phyloP scores from a whole-genome alignment of 1,140 invertebrate species.

The Galleria mellonella region DNA sequence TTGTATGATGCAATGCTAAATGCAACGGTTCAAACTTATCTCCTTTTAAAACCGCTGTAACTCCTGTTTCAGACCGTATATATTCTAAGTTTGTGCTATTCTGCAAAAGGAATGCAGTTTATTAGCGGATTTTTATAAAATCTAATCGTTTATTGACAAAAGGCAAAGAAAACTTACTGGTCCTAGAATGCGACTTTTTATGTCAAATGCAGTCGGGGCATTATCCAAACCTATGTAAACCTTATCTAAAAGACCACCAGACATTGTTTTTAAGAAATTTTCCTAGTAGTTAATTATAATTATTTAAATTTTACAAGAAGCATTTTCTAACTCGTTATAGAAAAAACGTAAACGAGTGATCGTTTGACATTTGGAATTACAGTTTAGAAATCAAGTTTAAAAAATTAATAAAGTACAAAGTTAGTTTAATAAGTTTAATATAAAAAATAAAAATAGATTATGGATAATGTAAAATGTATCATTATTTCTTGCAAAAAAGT shows the following conservation, averaged over 20 bases:
- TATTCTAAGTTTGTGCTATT: constrained; percentile 85
- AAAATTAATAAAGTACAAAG: too few relatives aligned
- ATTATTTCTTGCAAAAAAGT: too few relatives aligned
- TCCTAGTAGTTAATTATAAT: constrained; percentile 13
- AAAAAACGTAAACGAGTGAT: constrained; percentile 8
- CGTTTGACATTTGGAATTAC: constrained; percentile 17
- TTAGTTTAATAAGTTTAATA: too few relatives aligned
- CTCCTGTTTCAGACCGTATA: constrained; percentile 85
- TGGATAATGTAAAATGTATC: too few relatives aligned
- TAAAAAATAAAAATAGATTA: too few relatives aligned
- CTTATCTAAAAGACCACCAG: constrained; percentile 78
- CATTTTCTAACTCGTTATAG: constrained; percentile 25
- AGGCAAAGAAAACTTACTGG: constrained; percentile 44
- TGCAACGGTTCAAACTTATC: constrained; percentile 88
- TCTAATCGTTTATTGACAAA: not conserved
- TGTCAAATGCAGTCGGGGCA: constrained; percentile 84
- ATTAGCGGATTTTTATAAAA: not conserved
- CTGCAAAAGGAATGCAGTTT: too few relatives aligned
- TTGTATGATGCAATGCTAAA: constrained; percentile 84
- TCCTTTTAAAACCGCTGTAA: constrained; percentile 82
- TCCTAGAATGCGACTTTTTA: constrained; percentile 83
- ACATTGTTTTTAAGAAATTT: constrained; percentile 43
- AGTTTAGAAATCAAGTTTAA: constrained; percentile 1
- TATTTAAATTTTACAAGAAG: constrained; percentile 35
- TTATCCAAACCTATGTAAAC: constrained; percentile 86